Evolutionary conservation across 1,140 invertebrate species (phyloP).

Genomic region (Macrobrachium rosenbergii): DNA sequence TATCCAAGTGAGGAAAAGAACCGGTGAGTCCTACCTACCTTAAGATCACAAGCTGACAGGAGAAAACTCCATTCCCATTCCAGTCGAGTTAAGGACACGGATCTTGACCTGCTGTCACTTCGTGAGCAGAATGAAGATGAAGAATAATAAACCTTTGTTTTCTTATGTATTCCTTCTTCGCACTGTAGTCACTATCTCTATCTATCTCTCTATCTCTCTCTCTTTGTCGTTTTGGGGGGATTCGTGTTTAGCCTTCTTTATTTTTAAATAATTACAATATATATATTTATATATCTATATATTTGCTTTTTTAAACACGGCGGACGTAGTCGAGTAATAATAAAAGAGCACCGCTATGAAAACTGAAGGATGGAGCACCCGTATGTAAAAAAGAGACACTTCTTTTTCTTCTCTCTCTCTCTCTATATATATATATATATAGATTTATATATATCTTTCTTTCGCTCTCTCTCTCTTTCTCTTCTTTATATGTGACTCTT

Average conservation of each 20-base stretch:
- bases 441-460: background rate
- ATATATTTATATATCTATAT: too few species aligned
- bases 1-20: background rate
- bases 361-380: too few species aligned
- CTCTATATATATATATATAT: background rate
- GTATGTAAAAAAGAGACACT: background rate
- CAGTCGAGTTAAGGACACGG: background rate
- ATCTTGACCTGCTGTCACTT: background rate
- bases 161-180: too few species aligned
- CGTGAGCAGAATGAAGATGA: background rate
- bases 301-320: background rate
- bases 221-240: too few species aligned
- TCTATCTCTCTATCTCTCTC: too few species aligned
- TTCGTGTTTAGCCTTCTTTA: too few species aligned
- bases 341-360: too few species aligned
- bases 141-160: background rate
- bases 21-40: background rate
- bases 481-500: background rate
- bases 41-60: slow-evolving; percentile 34
- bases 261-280: too few species aligned
- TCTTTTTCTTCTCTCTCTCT: background rate
- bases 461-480: background rate
- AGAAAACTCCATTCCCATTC: slow-evolving; percentile 24
- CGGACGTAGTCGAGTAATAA: too few species aligned
- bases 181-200: too few species aligned